Base-by-base conservation (phyloP, 2,888 invertebrate genomes). In the Plusia festucae region DNA sequence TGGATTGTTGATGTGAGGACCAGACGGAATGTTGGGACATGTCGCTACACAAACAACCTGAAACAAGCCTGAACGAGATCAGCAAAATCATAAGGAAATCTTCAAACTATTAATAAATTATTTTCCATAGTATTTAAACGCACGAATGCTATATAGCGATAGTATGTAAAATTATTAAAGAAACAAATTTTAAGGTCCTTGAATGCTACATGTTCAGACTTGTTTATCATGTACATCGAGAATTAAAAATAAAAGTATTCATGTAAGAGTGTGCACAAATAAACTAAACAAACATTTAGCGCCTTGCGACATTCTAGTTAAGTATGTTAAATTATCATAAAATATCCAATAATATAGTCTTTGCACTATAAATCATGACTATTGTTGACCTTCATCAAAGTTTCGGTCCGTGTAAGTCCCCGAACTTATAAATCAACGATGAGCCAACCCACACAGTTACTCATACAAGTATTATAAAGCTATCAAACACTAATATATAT, bases 1-100 rank as follows among this genome's bases (percentile, higher is more conserved):
- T 82, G 82, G 82, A 74, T 77, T 79, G 82, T 82, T 83, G 83
- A 76, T 46, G 68, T 40, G 64, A 70, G 70, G 71, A 74, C 63
- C 73, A 73, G 71, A 20, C 8, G 69, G 73, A 55, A 53, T 20
- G 62, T 24, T 22, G 75, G 70, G 68, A 49, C 61, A 70, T 72
- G 70, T 70, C 67, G 79, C 77, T 72, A 70, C 70, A 6, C 1
- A 16, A 9, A 18, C 16, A 11, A 11, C 9, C 2, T 20, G 1
- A 18, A 11, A 49, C 46, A 9, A 49, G 46, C 9, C 46, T 49
- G 46, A 20, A 18, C 46, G 11, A 11, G 46, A 20, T 20, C 46
- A 15, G 2, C 0, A 18, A 18, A 46, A 6, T 7, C 1, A 46
- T 9, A 2, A 46, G 18, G 6, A 11, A 18, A 20, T 11, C 0